phyloP scores from a whole-genome alignment of 2,888 invertebrate genomes.

The Zootermopsis nevadensis region DNA sequence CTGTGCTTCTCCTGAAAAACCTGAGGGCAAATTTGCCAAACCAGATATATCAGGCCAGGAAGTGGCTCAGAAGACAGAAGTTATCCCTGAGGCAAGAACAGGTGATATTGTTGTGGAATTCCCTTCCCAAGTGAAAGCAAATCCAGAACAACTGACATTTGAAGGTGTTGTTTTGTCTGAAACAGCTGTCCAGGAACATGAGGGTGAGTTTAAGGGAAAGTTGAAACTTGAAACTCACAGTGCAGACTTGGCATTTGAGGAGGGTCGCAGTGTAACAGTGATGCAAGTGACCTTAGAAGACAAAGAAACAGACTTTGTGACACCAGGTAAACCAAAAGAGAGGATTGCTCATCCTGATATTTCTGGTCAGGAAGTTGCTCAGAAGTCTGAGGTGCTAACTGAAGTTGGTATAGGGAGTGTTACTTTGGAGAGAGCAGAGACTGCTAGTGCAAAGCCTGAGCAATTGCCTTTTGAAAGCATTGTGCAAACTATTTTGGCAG shows the following conservation, averaged over 20 bases:
- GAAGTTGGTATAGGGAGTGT: conserved; percentile 49
- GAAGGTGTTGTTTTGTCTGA: conserved; percentile 70
- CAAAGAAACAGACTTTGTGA: conserved; percentile 61
- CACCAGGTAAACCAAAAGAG: conserved; percentile 51
- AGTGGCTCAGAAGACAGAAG: conserved; percentile 62
- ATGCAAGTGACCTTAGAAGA: conserved; percentile 67
- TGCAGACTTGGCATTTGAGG: conserved; percentile 63
- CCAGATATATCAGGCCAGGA: conserved; percentile 64
- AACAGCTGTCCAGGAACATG: conserved; percentile 60
- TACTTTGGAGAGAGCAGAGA: conserved; percentile 56
- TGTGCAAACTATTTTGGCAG: conserved; percentile 66
- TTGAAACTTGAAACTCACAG: conserved; percentile 61
- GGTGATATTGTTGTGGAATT: conserved; percentile 60
- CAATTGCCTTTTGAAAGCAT: conserved; percentile 69
- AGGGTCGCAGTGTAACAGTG: conserved; percentile 66
- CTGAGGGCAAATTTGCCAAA: conserved; percentile 60
- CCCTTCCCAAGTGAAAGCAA: conserved; percentile 59
- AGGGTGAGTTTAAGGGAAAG: conserved; percentile 60
- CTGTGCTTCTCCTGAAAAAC: conserved; percentile 59
- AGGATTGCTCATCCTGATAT: conserved; percentile 54
- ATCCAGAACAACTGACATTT: conserved; percentile 63
- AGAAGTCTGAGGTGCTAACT: conserved; percentile 61
- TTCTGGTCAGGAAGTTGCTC: conserved; percentile 61
- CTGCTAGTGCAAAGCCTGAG: conserved; percentile 65
- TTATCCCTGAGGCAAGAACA: conserved; percentile 59